Evolutionary conservation across 2,113 vertebrate genomes (phyloP).

Genomic region (Heliornis fulica): DNA sequence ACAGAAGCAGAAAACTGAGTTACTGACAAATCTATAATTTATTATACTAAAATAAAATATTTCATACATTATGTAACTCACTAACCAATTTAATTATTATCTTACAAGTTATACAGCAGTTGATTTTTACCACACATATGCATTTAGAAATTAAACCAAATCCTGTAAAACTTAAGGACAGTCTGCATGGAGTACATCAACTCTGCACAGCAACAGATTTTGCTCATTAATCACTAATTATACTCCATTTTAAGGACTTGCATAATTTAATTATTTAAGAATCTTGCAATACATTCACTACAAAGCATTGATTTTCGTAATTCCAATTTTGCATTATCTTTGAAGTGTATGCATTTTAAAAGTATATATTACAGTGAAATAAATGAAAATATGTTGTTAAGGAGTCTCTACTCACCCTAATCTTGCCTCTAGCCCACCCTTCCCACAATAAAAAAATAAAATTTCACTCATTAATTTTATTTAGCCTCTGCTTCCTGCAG

Average conservation of each 20-base stretch:
- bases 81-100: conserved; percentile 12
- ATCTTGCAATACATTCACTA: conserved; percentile 63
- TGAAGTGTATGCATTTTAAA: conserved; percentile 62
- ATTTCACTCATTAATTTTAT: conserved; percentile 46
- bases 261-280: conserved; percentile 76
- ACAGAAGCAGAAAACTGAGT: not conserved
- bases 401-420: not conserved
- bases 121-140: conserved; percentile 31
- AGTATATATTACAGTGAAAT: conserved; percentile 41
- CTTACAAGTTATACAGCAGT: not conserved
- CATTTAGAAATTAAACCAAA: conserved; percentile 12
- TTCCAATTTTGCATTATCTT: conserved; percentile 70
- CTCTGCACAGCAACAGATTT: conserved; percentile 54
- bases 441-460: not conserved
- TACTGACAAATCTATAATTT: conserved; percentile 12
- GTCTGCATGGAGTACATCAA: conserved; percentile 5
- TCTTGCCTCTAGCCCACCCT: conserved; percentile 8
- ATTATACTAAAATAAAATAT: conserved; percentile 19
- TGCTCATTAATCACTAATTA: conserved; percentile 75
- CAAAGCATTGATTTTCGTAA: conserved; percentile 62
- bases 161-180: conserved; percentile 22
- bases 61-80: not conserved
- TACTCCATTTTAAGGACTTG: conserved; percentile 66
- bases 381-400: conserved; percentile 55
- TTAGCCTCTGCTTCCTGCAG: conserved; percentile 9